Conservation (phyloP, 2,113 vertebrate species). For the Neopipo cinnamomea region DNA sequence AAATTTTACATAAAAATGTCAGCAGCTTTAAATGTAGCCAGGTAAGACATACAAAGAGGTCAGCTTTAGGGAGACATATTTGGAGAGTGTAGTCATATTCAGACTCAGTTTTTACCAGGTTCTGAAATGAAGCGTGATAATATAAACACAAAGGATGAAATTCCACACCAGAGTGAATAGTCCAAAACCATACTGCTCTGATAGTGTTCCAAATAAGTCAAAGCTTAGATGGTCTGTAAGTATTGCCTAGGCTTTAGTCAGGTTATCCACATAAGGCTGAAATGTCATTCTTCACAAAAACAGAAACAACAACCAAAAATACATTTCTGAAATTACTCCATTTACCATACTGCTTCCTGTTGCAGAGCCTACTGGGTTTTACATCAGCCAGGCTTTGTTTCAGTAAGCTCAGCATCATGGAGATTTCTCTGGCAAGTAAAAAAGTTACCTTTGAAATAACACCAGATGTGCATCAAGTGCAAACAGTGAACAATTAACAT, state of each 20-base stretch:
- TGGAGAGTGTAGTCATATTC: background rate
- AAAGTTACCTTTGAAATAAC: background rate
- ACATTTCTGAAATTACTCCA: background rate
- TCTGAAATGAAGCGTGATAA: background rate
- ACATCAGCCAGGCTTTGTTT: background rate
- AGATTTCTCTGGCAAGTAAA: background rate
- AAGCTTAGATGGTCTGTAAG: background rate
- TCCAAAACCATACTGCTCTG: background rate
- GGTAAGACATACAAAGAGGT: background rate
- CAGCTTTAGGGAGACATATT: background rate
- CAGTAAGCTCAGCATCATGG: background rate
- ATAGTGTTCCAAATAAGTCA: background rate
- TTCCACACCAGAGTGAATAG: background rate
- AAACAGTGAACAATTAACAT: background rate
- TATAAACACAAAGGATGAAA: background rate
- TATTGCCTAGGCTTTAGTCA: background rate
- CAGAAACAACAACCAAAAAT: background rate
- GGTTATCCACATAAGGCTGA: background rate
- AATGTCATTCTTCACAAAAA: background rate
- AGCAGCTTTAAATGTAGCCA: background rate
- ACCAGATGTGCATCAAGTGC: background rate
- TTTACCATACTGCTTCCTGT: background rate
- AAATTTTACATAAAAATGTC: background rate
- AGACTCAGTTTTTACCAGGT: background rate
- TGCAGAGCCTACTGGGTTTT: background rate